phyloP scores from a whole-genome alignment of 2,888 invertebrate species.

The Isoperla grammatica region DNA sequence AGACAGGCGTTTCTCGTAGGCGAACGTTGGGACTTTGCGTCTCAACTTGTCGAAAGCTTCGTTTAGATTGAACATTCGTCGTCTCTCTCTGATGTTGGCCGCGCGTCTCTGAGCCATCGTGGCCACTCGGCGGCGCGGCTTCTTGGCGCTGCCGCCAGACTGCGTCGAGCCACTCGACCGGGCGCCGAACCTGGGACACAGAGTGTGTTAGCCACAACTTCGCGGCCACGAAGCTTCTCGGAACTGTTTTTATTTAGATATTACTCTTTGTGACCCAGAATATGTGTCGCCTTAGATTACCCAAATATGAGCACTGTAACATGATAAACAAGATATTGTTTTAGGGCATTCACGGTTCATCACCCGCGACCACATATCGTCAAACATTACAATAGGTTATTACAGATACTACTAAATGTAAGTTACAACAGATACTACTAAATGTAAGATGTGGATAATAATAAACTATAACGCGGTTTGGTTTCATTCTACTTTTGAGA shows the following conservation, averaged over 20 bases:
- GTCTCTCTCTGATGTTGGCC: conserved; percentile 86
- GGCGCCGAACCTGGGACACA: conserved; percentile 29
- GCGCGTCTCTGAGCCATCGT: conserved; percentile 86
- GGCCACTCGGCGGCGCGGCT: conserved; percentile 80
- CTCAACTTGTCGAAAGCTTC: conserved; percentile 92
- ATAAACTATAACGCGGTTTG: too few relatives aligned
- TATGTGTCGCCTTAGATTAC: too few relatives aligned
- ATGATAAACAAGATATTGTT: too few relatives aligned
- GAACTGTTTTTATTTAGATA: neutral
- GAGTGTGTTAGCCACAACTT: too few relatives aligned
- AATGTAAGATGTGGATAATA: too few relatives aligned
- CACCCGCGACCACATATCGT: too few relatives aligned
- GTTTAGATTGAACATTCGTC: conserved; percentile 93
- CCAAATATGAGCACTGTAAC: too few relatives aligned
- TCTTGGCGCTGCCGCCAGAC: conserved; percentile 52
- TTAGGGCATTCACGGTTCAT: too few relatives aligned
- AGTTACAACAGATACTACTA: too few relatives aligned
- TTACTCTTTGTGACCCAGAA: neutral
- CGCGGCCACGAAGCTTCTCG: neutral
- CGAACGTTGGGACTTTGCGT: conserved; percentile 91
- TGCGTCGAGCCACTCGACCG: conserved; percentile 31
- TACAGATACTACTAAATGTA: too few relatives aligned
- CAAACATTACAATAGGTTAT: too few relatives aligned
- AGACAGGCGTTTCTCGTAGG: conserved; percentile 91
- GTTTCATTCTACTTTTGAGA: too few relatives aligned